Evolutionary conservation across 2,113 vertebrate genomes (phyloP).

Genomic region (Pangasianodon hypophthalmus): DNA sequence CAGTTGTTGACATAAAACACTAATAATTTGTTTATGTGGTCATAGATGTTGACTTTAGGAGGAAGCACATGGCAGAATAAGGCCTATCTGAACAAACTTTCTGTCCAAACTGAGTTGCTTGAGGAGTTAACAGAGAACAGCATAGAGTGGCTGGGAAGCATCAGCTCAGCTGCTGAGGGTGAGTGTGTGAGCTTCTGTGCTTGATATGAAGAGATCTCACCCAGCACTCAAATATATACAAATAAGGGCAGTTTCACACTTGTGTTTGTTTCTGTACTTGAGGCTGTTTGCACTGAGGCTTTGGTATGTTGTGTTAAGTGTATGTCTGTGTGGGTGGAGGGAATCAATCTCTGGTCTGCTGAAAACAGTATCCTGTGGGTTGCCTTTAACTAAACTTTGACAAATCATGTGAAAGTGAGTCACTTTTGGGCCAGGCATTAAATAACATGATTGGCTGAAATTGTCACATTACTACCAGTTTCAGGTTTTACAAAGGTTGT

Average conservation of each 20-base stretch:
- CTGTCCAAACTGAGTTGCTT: constrained; percentile 81
- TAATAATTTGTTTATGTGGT: constrained; percentile 38
- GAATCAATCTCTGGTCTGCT: background rate
- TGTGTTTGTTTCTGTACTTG: background rate
- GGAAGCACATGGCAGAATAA: constrained; percentile 77
- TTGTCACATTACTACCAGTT: background rate
- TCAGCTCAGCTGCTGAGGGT: constrained; percentile 85
- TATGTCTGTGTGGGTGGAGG: background rate
- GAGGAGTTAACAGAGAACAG: constrained; percentile 85
- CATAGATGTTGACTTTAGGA: constrained; percentile 82
- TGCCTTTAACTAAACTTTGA: background rate
- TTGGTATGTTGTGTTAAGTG: background rate
- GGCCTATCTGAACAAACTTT: constrained; percentile 84
- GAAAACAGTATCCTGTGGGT: background rate
- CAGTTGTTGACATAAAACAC: constrained; percentile 25
- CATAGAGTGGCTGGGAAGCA: constrained; percentile 78
- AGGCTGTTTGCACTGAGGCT: background rate
- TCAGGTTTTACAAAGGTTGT: background rate
- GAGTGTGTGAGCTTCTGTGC: constrained; percentile 46
- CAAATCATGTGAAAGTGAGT: background rate
- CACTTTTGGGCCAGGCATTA: background rate
- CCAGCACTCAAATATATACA: background rate
- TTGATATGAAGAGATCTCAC: background rate
- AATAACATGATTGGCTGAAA: background rate
- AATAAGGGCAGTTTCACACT: background rate